These are phyloP conservation scores for Drosophila longiperda DNA, from an alignment of 2,888 invertebrate genomes.

Conservation along the genomic window DNA sequence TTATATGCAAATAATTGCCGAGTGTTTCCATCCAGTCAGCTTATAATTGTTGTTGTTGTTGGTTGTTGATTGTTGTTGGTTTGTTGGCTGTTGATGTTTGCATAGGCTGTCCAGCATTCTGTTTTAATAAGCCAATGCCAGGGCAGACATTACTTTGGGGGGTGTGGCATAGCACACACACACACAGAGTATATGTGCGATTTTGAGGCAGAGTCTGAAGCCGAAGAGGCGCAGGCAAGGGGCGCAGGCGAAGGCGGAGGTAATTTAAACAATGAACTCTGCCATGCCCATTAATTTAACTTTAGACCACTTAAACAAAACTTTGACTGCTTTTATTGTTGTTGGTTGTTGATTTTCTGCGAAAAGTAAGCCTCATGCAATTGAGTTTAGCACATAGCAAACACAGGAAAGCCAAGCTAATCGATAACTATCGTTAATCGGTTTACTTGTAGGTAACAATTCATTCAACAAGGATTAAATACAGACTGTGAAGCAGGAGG, in stretches of 20 bases:
- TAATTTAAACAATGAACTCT: constrained; percentile 76
- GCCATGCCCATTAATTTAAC: constrained; percentile 76
- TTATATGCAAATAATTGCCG: constrained; percentile 75
- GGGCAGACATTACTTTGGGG: constrained; percentile 12
- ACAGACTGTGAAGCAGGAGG: background rate
- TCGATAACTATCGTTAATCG: background rate
- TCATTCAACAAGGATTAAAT: background rate
- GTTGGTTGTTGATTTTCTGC: constrained; percentile 16
- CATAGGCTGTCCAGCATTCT: constrained; percentile 55
- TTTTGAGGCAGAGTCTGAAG: background rate
- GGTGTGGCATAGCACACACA: constrained; percentile 5
- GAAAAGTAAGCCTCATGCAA: background rate
- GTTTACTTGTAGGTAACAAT: background rate
- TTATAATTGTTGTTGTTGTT: constrained; percentile 50
- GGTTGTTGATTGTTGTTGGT: constrained; percentile 3
- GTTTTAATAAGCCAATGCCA: constrained; percentile 50
- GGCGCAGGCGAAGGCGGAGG: constrained; percentile 16
- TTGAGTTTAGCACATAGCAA: background rate
- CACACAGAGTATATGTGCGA: background rate
- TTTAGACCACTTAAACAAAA: constrained; percentile 66
- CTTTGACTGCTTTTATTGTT: constrained; percentile 51
- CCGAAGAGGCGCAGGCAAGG: no score
- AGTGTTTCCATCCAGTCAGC: constrained; percentile 57
- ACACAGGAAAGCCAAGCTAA: background rate
- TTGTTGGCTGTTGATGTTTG: constrained; percentile 51